phyloP scores from a whole-genome alignment of 2,113 vertebrate species.

The Ramphastos sulfuratus region DNA sequence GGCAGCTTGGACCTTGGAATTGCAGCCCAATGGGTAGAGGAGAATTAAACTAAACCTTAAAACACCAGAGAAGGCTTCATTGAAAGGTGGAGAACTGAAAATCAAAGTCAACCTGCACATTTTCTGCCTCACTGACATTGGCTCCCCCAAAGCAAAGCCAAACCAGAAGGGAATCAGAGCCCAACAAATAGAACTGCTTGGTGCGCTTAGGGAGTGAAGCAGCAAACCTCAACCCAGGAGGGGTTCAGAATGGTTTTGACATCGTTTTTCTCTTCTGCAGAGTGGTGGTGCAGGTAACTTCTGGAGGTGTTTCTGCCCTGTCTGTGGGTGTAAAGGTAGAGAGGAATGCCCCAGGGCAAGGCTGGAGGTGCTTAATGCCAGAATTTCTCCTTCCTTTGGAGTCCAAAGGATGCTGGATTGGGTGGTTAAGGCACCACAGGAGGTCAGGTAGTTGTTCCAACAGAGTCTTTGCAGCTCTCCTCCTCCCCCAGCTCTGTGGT shows the following conservation, averaged over 20 bases:
- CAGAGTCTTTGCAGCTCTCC: background rate
- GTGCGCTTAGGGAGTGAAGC: background rate
- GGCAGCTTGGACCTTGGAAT: background rate
- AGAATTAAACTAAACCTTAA: background rate
- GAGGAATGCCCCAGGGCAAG: background rate
- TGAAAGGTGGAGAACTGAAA: background rate
- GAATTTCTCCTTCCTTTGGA: background rate
- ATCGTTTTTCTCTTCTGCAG: background rate
- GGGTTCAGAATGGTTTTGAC: background rate
- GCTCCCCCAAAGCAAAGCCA: background rate
- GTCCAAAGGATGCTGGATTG: background rate
- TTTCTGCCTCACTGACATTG: accelerated
- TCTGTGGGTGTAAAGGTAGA: background rate
- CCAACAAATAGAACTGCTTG: background rate
- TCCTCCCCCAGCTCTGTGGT: background rate
- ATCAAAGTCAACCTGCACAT: background rate
- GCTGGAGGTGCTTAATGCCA: background rate
- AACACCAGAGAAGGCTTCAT: background rate
- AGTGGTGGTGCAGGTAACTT: background rate
- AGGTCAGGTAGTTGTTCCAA: background rate
- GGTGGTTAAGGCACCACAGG: background rate
- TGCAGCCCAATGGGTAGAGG: background rate
- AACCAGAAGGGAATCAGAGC: accelerated
- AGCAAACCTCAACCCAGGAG: too few relatives aligned
- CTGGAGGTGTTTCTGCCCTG: background rate